Conservation (phyloP, 2,888 invertebrate species). For the Cantharis rustica region DNA sequence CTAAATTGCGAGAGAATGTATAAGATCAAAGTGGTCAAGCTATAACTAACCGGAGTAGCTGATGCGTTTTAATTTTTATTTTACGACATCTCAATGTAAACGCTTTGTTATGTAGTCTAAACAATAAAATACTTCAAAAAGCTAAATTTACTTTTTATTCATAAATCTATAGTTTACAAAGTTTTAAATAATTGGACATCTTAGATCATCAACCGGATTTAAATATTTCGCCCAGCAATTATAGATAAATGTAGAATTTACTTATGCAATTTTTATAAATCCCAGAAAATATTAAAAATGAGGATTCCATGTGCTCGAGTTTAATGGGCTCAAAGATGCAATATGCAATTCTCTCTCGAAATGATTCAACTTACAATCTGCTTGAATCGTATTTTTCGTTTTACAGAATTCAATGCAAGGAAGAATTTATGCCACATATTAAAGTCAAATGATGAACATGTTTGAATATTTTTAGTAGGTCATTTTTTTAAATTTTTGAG, state of each 20-base stretch:
- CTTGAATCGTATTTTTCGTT: neutral
- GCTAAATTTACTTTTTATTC: neutral
- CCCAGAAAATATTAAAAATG: neutral
- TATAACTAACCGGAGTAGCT: slow-evolving; percentile 8
- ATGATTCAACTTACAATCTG: neutral
- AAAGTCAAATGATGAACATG: neutral
- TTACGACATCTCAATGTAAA: neutral
- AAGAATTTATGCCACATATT: neutral
- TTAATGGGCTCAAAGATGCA: neutral
- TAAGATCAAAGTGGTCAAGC: slow-evolving; percentile 23
- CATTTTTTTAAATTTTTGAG: neutral
- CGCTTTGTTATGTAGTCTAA: neutral
- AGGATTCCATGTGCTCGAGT: neutral
- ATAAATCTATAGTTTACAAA: neutral
- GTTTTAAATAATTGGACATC: neutral
- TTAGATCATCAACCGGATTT: too few species aligned
- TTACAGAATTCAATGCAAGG: neutral
- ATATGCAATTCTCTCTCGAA: neutral
- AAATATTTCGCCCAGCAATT: too few species aligned
- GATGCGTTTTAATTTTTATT: neutral
- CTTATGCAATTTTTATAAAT: neutral
- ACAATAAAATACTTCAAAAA: neutral
- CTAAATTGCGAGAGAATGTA: slow-evolving; percentile 32
- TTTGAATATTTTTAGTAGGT: neutral
- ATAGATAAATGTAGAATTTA: neutral